Evolutionary conservation across 1,140 invertebrate genomes (phyloP), one percentile per base, ranked within the genome.

Genomic region (Brachionus paranguensis): DNA sequence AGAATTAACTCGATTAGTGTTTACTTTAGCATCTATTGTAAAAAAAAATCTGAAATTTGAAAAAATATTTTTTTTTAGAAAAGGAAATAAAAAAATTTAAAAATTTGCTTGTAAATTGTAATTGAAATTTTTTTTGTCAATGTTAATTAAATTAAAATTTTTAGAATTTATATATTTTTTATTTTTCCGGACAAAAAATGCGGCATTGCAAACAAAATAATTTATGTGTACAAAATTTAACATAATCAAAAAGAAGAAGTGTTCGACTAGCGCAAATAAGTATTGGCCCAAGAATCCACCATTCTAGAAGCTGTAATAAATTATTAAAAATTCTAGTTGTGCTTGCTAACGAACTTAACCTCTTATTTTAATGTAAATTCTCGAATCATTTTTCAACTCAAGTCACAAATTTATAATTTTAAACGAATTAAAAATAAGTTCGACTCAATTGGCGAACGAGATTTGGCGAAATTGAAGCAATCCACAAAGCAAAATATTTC

Each of bases 371-470:
- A 2, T 11, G 41, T 17, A 43, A 10, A 74, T 74, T 45, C 41
- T 74, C 70, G 70, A 74, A 74, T 74, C 70, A 74, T 74, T 74
- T 74, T 74, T 74, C 27, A 43, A 43, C 37, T 74, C 8, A 5
- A 43, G 20, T 43, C 11, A 41, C 10, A 74, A 74, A 74, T 43
- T 43, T 27, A 68, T 68, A 68, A 68, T 68, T 68, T 33, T 68
- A 41, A 68, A 68, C 65, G 65, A 68, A 68, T 68, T n/a, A 68
- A 47, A 74, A 43, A 43, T 74, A 43, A 74, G 33, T 74, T 74
- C 70, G 70, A 43, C 70, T 45, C 20, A 68, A 68, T 68, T 68
- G 65, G 65, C 65, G 65, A 68, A 68, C 65, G 33, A 68, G 33
- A 68, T 33, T 68, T 68, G 27, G 33, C 33, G 27, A 33, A 68